These are phyloP conservation scores for Onychorhynchus coronatus DNA, from an alignment of 2,113 vertebrate species.

Conservation along the genomic window DNA sequence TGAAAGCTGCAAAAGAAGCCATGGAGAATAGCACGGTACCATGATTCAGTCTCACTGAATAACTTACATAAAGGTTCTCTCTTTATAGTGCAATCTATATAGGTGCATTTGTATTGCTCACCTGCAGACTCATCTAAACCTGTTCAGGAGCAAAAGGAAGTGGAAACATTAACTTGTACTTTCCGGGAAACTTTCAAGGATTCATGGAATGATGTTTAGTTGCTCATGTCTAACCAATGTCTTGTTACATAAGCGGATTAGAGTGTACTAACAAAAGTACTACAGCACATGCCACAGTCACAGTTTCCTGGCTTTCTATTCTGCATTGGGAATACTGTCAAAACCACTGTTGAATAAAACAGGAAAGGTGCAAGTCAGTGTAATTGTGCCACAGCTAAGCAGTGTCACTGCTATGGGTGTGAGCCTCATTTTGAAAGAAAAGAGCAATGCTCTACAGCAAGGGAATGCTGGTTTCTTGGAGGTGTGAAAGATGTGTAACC, in stretches of 20 bases:
- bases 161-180: neutral
- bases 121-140: neutral
- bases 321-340: neutral
- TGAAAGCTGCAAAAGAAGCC: neutral
- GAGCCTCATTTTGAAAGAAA: neutral
- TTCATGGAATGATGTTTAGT: neutral
- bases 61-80: neutral
- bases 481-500: neutral
- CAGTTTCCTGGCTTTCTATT: neutral
- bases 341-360: neutral
- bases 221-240: neutral
- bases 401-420: neutral
- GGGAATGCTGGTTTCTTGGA: neutral
- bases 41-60: constrained; percentile 24
- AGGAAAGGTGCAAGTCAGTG: neutral
- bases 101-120: neutral
- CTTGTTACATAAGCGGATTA: neutral
- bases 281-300: neutral
- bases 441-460: neutral
- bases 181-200: neutral
- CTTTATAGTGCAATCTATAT: neutral
- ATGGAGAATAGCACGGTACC: neutral
- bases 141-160: neutral
- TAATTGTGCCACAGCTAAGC: neutral
- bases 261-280: neutral